These are phyloP conservation scores for Stramonita haemastoma DNA, from an alignment of 2,888 invertebrate species.

Conservation along the genomic window DNA sequence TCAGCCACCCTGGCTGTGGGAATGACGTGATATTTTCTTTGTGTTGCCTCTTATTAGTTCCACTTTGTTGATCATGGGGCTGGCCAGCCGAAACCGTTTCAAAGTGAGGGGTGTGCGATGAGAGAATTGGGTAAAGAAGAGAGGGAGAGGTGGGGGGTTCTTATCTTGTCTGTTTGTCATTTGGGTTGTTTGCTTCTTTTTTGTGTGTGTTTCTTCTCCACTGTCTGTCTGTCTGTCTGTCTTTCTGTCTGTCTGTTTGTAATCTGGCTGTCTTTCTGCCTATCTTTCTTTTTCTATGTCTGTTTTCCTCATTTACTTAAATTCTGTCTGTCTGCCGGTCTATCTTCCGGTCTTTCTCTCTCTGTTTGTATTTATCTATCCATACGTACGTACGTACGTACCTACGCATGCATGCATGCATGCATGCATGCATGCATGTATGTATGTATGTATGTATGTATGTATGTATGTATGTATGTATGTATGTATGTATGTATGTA, in stretches of 20 bases:
- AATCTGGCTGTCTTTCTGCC: neutral
- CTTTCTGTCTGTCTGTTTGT: neutral
- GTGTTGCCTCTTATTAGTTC: too few relatives aligned
- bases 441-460: neutral
- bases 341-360: constrained; percentile 16
- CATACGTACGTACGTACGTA: neutral
- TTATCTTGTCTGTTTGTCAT: neutral
- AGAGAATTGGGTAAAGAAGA: neutral
- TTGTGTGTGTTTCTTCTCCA: neutral
- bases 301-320: neutral
- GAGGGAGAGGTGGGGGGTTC: neutral
- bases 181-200: neutral
- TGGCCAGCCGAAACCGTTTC: neutral
- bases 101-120: neutral
- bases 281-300: neutral
- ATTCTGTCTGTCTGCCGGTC: neutral
- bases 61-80: too few relatives aligned
- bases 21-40: too few relatives aligned
- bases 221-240: neutral
- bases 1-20: too few relatives aligned
- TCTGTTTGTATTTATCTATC: neutral
- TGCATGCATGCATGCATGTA: neutral
- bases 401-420: neutral
- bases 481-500: neutral
- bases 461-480: neutral